Evolutionary conservation across 2,888 invertebrate genomes (phyloP), one percentile per base, ranked within the genome.

Genomic region (Rugalucina vietnamica): DNA sequence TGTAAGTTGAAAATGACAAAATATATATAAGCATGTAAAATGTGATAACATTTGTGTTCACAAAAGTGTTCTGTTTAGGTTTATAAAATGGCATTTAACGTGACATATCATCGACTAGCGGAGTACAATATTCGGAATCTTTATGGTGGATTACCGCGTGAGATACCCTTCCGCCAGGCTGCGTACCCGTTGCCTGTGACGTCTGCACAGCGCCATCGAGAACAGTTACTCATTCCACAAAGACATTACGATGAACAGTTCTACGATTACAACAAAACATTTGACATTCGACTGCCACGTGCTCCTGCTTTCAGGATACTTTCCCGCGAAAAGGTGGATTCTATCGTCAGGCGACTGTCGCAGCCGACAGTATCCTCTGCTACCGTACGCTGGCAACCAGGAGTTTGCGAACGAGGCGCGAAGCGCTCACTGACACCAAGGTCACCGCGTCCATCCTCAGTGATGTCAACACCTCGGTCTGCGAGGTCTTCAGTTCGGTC

Each of bases 301-400:
- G 90, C 90, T 27, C 90, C 90, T 12, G 90, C 90, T 1, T 90
- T 90, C 76, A 49, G 86, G 43, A 32, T 78, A 32, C 43, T 90
- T 29, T 82, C 87, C 27, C 83, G 87, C 24, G 50, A 71, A 1
- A 60, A 83, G 57, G 82, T 89, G 18, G 85, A 90, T 34, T 82
- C 83, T 54, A 87, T 90, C 18, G 87, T 89, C 18, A 69, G 39
- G 4, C 84, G 90, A 34, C 71, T 90, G 4, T 84, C 84, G 12
- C 60, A 76, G n/a, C 86, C 90, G n/a, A 90, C 88, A 0, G 82
- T 87, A 1, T 86, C 87, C 39, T 82, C 76, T 18, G 32, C 65
- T 3, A 34, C 34, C 32, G 34, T 32, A 34, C 77, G 82, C 3
- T 78, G 84, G 10, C 49, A 80, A 21, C 84, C 87, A 18, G 84